phyloP scores from a whole-genome alignment of 35 echinoderm and acorn worm species.

The Lytechinus pictus region DNA sequence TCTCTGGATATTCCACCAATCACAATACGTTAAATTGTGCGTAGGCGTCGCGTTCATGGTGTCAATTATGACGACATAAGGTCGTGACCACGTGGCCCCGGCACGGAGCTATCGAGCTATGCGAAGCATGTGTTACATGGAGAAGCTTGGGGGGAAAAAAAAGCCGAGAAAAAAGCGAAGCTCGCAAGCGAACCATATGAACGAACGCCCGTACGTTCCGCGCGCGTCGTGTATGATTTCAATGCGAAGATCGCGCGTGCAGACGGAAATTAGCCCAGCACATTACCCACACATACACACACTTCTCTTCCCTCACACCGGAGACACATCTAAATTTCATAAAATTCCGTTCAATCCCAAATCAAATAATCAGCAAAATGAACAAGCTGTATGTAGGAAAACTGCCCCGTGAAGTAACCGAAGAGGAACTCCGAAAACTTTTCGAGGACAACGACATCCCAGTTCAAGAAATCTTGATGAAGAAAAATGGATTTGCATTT shows the following conservation, averaged over 20 bases:
- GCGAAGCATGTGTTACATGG: not conserved
- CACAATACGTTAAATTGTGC: not conserved
- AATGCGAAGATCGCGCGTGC: too few relatives aligned
- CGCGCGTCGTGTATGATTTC: not conserved
- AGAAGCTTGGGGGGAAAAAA: not conserved
- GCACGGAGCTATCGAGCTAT: not conserved
- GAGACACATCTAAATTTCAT: constrained; percentile 49
- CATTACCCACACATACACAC: not conserved
- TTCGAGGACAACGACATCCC: constrained; percentile 39
- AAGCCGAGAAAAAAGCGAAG: not conserved
- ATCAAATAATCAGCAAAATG: constrained; percentile 45
- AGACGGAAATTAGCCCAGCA: not conserved
- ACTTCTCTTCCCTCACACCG: constrained; percentile 40
- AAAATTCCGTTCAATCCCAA: constrained; percentile 37
- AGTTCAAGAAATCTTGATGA: constrained; percentile 39
- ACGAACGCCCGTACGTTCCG: not conserved
- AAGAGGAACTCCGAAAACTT: constrained; percentile 53
- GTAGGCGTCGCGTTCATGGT: not conserved
- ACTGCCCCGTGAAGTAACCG: constrained; percentile 41
- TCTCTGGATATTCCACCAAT: not conserved
- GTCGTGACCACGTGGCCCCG: constrained; percentile 43
- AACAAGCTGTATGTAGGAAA: constrained; percentile 53
- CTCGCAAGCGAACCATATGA: not conserved
- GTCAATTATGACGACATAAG: constrained; percentile 15
- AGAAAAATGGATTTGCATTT: constrained; percentile 49